phyloP scores from a whole-genome alignment of 1,140 invertebrate genomes.

The Diachasmimorpha longicaudata region DNA sequence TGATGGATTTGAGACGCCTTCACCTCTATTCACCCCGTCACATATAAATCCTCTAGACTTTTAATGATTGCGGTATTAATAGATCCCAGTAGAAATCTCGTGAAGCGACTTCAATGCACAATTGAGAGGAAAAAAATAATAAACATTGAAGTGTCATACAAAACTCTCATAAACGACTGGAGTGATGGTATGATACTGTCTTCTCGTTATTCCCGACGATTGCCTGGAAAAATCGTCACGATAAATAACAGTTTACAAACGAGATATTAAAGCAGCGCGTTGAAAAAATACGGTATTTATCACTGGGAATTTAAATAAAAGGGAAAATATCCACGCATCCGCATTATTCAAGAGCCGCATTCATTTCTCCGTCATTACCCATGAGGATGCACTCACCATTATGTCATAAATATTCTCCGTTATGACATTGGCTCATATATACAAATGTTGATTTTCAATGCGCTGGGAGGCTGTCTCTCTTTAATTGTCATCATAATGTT shows the following conservation, averaged over 20 bases:
- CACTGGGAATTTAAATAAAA: not conserved
- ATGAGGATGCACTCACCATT: not conserved
- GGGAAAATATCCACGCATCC: not conserved
- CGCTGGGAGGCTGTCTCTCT: not conserved
- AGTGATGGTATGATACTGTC: not conserved
- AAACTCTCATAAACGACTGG: not conserved
- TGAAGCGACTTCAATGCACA: not conserved
- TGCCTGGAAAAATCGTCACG: not conserved
- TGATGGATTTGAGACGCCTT: no score
- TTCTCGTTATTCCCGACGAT: not conserved
- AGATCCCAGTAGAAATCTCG: not conserved
- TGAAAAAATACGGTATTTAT: not conserved
- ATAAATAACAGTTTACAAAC: not conserved
- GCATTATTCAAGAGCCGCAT: not conserved
- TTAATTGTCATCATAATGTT: not conserved
- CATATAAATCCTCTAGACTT: not conserved
- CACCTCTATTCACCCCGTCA: no score
- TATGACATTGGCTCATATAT: conserved; percentile 2
- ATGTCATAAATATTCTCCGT: not conserved
- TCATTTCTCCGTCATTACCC: not conserved
- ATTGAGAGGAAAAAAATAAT: not conserved
- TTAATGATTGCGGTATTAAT: not conserved
- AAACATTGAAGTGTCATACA: not conserved
- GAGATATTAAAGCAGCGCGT: not conserved
- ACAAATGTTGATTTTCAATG: not conserved